These are phyloP conservation scores for Atta texana DNA, from an alignment of 1,140 invertebrate species.

Conservation along the genomic window DNA sequence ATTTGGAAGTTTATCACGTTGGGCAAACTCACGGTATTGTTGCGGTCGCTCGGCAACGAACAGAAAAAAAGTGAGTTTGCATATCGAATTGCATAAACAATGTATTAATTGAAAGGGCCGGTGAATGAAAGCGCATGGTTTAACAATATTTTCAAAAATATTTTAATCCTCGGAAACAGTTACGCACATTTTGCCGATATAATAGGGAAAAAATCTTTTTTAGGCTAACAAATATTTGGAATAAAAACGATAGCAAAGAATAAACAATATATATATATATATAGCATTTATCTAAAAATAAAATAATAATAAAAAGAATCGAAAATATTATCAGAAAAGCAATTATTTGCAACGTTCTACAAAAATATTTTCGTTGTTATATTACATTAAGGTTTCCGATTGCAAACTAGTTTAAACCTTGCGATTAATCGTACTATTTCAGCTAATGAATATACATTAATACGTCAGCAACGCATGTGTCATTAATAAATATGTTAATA, in stretches of 20 bases:
- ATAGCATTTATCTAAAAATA: slow-evolving; percentile 20
- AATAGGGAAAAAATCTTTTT: slow-evolving; percentile 15
- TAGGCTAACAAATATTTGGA: slow-evolving; percentile 36
- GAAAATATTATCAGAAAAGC: slow-evolving; percentile 7
- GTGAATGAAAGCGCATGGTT: slow-evolving; percentile 58
- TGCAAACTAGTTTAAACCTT: background rate
- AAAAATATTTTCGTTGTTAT: slow-evolving; percentile 5
- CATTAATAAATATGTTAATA: background rate
- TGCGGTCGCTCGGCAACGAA: slow-evolving; percentile 41
- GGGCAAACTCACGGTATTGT: slow-evolving; percentile 62
- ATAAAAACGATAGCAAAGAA: slow-evolving; percentile 19
- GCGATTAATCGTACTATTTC: slow-evolving; percentile 6
- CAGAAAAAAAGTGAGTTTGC: slow-evolving; percentile 53
- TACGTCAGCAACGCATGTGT: no score
- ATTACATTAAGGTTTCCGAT: background rate
- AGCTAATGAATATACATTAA: background rate
- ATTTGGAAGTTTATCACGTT: slow-evolving; percentile 61
- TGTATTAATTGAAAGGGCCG: slow-evolving; percentile 61
- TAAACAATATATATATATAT: background rate
- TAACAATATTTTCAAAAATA: slow-evolving; percentile 58
- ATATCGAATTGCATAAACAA: slow-evolving; percentile 64
- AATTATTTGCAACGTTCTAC: background rate
- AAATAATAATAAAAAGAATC: slow-evolving; percentile 18
- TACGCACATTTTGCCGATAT: slow-evolving; percentile 16
- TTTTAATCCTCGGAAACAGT: slow-evolving; percentile 28